A percentile compares a stretch with the other conserved stretches of the same genome.
Evolutionary conservation across 1,140 invertebrate genomes (phyloP).

Genomic region (Solenopsis fugax): DNA sequence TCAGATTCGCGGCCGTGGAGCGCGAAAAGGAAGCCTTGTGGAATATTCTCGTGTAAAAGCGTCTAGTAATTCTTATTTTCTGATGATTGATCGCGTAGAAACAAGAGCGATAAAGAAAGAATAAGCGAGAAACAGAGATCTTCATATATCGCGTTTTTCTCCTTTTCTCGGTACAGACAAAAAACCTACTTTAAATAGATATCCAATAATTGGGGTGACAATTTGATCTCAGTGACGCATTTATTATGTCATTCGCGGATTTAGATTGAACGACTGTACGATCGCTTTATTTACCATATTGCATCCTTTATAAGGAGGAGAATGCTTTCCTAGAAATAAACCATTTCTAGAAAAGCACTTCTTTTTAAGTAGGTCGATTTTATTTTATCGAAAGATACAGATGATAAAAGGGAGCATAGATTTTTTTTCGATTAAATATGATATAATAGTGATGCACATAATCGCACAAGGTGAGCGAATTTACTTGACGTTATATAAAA

Average conservation of each 20-base stretch:
- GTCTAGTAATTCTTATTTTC: background rate
- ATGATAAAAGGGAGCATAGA: background rate
- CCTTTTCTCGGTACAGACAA: background rate
- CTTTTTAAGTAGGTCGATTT: background rate
- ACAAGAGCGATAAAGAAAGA: background rate
- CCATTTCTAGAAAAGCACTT: too few species aligned
- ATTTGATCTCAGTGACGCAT: background rate
- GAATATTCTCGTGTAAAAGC: background rate
- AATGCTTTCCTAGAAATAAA: background rate
- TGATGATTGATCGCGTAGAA: background rate
- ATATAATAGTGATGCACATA: background rate
- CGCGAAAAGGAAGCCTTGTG: background rate
- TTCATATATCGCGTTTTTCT: background rate
- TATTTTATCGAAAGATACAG: background rate
- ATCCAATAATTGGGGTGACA: background rate
- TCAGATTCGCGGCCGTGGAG: background rate
- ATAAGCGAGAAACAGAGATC: background rate
- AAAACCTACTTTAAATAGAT: background rate
- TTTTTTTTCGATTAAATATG: background rate
- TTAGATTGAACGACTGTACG: background rate
- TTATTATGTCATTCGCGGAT: background rate
- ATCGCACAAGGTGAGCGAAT: background rate
- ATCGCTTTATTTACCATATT: background rate
- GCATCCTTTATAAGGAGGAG: background rate
- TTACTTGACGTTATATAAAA: background rate